Conservation (phyloP, 2,888 invertebrate genomes). For the Tetramorium bicarinatum region DNA sequence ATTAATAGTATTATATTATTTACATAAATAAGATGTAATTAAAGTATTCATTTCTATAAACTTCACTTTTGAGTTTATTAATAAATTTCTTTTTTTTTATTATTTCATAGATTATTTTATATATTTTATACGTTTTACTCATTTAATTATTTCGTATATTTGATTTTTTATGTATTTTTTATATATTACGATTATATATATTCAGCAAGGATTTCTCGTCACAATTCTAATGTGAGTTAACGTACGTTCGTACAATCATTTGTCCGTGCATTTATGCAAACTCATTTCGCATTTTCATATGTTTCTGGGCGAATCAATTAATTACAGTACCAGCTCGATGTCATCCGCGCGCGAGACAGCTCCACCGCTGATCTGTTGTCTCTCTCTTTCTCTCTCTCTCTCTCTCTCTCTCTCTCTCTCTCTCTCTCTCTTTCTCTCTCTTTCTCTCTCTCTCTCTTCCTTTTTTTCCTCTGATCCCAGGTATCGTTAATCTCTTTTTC, state of each 20-base stretch:
- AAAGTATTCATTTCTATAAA: neutral
- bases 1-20: neutral
- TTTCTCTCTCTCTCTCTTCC: too few relatives aligned
- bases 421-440: neutral
- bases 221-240: neutral
- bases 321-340: constrained; percentile 23
- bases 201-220: neutral
- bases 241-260: neutral
- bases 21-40: neutral
- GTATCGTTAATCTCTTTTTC: constrained; percentile 29
- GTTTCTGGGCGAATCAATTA: constrained; percentile 31
- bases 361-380: constrained; percentile 15
- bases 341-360: constrained; percentile 23
- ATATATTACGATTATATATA: neutral
- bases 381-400: constrained; percentile 33
- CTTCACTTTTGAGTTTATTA: neutral
- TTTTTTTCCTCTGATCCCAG: constrained; percentile 5
- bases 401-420: neutral
- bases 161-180: neutral
- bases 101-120: neutral
- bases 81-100: too few relatives aligned
- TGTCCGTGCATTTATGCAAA: constrained; percentile 13
- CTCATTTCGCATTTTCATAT: constrained; percentile 28
- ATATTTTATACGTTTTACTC: neutral
- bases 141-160: neutral